Base-by-base conservation (phyloP, 2,113 vertebrate species). In the Zosterops lateralis region DNA sequence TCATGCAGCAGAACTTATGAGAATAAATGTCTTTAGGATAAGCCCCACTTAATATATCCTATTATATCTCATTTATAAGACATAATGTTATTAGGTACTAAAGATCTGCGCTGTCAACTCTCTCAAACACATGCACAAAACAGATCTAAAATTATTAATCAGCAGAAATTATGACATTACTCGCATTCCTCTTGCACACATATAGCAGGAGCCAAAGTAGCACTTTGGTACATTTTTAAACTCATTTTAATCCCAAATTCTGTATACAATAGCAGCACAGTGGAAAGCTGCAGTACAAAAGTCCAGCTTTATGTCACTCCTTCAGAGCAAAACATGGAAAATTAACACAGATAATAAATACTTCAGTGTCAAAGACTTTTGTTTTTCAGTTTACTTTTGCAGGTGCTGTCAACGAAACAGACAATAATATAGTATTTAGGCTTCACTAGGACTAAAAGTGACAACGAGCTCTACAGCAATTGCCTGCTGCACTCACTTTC, bases 351-450 rank as follows among this genome's bases (percentile, higher is more conserved):
- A 70, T 62, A 53, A 87, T 82, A 44, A 53, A 87, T 82, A 44
- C 32, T 64, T 79, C 26, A 19, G 20, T 26, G 82, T 54, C 66
- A 88, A 70, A 92, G 44, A 73, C 14, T 61, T 60, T 36, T 36
- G 29, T 12, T 76, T 74, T 88, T 45, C 19, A 44, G n/a, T 57
- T 95, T 90, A 60, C 65, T 89, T 88, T 87, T 93, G 53, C 76
- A 83, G 72, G 76, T 74, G 57, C 64, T 93, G 92, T 83, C 84
- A 96, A 68, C 68, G 71, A 80, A 86, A 77, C 34, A 90, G 60
- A 88, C 84, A 96, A 87, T 61, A 93, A 92, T 66, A 77, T 8
- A 73, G 62, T 87, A 91, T 93, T 96, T 96, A 93, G 87, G 56
- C 60, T 83, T 93, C 48, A 34, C 48, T 34, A 66, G 66, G 72